phyloP scores from a whole-genome alignment of 1,140 invertebrate genomes.

The Temnothorax longispinosus region DNA sequence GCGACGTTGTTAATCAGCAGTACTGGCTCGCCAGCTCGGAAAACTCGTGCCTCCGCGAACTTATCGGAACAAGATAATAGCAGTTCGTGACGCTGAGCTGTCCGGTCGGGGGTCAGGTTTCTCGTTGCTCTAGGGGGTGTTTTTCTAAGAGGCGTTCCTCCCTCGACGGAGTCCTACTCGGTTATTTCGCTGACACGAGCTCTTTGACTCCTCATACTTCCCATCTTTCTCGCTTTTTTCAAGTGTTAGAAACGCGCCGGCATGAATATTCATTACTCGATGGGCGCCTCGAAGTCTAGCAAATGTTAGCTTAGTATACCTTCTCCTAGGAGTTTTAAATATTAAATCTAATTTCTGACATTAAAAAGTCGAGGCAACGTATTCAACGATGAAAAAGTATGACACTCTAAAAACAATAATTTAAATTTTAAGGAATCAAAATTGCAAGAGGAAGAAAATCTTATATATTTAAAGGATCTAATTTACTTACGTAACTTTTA shows the following conservation, averaged over 20 bases:
- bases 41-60: slow-evolving; percentile 48
- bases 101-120: slow-evolving; percentile 49
- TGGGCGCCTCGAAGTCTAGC: slow-evolving; percentile 39
- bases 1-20: slow-evolving; percentile 60
- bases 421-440: not conserved
- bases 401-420: not conserved
- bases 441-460: not conserved
- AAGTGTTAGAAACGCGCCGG: slow-evolving; percentile 30
- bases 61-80: slow-evolving; percentile 71
- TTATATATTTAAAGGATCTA: not conserved
- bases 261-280: slow-evolving; percentile 47
- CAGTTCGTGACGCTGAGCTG: slow-evolving; percentile 66
- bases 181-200: slow-evolving; percentile 60
- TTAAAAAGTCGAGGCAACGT: not conserved
- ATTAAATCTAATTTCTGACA: slow-evolving; percentile 29
- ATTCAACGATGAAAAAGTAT: not conserved
- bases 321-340: slow-evolving; percentile 35
- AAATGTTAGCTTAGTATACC: slow-evolving; percentile 44
- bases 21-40: slow-evolving; percentile 13
- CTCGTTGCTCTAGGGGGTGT: slow-evolving; percentile 44
- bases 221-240: slow-evolving; percentile 30
- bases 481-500: slow-evolving; percentile 17
- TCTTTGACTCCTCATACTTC: slow-evolving; percentile 48
- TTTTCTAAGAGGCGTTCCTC: slow-evolving; percentile 61
- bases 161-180: slow-evolving; percentile 18